Evolutionary conservation across 2,797 vertebrate genomes (phyloP), one percentile per base, ranked within the genome.

Genomic region (Pelobates cultripes): DNA sequence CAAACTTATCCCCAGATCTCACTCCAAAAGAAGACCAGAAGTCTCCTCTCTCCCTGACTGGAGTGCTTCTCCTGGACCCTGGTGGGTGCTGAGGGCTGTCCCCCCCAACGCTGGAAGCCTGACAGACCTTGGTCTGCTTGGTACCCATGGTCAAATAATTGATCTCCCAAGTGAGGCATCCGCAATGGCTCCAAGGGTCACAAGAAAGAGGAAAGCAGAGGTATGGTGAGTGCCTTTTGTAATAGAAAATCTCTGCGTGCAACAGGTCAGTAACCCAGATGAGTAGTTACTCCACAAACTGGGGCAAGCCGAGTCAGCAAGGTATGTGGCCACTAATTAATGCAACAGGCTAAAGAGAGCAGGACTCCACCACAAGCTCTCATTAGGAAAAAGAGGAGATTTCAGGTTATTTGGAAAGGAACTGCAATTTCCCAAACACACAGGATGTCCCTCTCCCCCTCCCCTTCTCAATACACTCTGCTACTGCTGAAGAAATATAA

Each of bases 121-220:
- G 94, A 88, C 94, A 93, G 77, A 92, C 91, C 90, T 98, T 99
- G 87, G 93, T 91, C 88, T 96, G 95, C 88, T 96, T 97, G 78
- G 95, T 95, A 79, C 97, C 97, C 97, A 98, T 98, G 86, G 81
- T 55, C 86, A 84, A 55, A 85, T 4, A 40, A 69, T 7, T 44
- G 7, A 47, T 64, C 43, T 61, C 17, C 70, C 43, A 41, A 70
- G 41, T 51, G 43, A 80, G 73, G 73, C 69, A 78, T 81, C 43
- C 75, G 80, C 72, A 72, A 72, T 10, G 43, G 55, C 72, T 28
- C 68, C 8, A 28, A 70, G 60, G 60, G 45, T 80, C 73, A 45
- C 72, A 70, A 44, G 66, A 14, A 40, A 47, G n/a, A 61, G 15
- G 7, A 63, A 57, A 73, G 3, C 28, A 28, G 68, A 10, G 43